These are phyloP conservation scores for Apamea epomidion DNA, from an alignment of 2,888 invertebrate genomes.

Conservation along the genomic window DNA sequence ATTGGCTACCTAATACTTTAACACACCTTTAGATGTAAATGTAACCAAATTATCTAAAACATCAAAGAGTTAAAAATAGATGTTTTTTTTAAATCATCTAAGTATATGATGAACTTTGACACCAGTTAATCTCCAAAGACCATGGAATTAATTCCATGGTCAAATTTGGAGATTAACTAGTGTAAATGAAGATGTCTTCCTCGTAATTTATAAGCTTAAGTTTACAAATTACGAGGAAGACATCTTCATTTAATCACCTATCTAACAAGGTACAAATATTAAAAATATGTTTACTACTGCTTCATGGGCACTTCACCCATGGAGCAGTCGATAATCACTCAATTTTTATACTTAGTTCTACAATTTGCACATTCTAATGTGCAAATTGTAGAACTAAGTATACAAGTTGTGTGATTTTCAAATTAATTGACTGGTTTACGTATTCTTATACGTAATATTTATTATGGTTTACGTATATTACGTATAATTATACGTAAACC, in stretches of 20 bases:
- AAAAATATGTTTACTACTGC: not conserved
- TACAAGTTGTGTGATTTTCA: not conserved
- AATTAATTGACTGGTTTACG: not conserved
- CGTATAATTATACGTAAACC: not conserved
- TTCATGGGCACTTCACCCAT: not conserved
- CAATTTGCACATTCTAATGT: not conserved
- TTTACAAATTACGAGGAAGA: no score
- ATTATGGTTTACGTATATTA: no score
- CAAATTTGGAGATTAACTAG: no score
- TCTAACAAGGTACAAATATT: not conserved
- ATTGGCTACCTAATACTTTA: not conserved
- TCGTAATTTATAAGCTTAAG: no score
- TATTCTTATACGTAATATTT: no score
- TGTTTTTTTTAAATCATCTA: not conserved
- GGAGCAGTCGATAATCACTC: not conserved
- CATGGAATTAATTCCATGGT: not conserved
- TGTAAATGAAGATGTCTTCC: no score
- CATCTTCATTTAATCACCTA: not conserved
- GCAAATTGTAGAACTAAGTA: not conserved
- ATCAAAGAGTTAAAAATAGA: not conserved
- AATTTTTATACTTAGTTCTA: no score
- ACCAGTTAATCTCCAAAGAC: not conserved
- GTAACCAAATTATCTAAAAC: not conserved
- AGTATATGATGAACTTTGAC: not conserved
- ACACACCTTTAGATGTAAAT: not conserved